Evolutionary conservation across 2,797 vertebrate species (phyloP).

Genomic region (Distichodus sexfasciatus): DNA sequence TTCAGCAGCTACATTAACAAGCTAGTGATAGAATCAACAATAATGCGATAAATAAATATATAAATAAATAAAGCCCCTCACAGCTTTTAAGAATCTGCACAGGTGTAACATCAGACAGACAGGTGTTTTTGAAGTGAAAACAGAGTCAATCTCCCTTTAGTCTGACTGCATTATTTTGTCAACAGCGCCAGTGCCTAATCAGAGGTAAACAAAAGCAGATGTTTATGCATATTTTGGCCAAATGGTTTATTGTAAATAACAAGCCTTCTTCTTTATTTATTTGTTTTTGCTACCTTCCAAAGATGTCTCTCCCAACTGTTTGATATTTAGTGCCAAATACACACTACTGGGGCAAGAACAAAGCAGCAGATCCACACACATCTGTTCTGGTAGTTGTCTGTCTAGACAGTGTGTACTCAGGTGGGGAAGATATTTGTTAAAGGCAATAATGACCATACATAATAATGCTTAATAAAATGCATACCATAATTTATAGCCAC

Average conservation of each 20-base stretch:
- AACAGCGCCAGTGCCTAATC: not conserved
- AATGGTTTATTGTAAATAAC: not conserved
- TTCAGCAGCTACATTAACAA: slow-evolving; percentile 63
- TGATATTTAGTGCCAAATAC: too few relatives aligned
- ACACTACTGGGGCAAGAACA: too few relatives aligned
- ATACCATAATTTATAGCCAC: too few relatives aligned
- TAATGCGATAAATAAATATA: not conserved
- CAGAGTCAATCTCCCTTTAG: not conserved
- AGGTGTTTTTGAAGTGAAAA: not conserved
- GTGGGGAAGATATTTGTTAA: too few relatives aligned
- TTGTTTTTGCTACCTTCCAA: too few relatives aligned
- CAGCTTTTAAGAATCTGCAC: not conserved
- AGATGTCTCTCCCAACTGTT: too few relatives aligned
- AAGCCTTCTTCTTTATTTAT: not conserved
- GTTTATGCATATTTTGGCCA: not conserved
- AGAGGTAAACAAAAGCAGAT: slow-evolving; percentile 1
- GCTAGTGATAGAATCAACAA: slow-evolving; percentile 58
- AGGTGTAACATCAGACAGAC: not conserved
- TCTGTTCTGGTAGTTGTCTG: too few relatives aligned
- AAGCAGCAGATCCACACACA: too few relatives aligned
- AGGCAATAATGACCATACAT: too few relatives aligned
- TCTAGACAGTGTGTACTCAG: too few relatives aligned
- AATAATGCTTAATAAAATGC: too few relatives aligned
- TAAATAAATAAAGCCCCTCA: not conserved
- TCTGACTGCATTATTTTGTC: not conserved